Evolutionary conservation across 2,797 vertebrate species (phyloP).

Genomic region (Sebastes glaucus): DNA sequence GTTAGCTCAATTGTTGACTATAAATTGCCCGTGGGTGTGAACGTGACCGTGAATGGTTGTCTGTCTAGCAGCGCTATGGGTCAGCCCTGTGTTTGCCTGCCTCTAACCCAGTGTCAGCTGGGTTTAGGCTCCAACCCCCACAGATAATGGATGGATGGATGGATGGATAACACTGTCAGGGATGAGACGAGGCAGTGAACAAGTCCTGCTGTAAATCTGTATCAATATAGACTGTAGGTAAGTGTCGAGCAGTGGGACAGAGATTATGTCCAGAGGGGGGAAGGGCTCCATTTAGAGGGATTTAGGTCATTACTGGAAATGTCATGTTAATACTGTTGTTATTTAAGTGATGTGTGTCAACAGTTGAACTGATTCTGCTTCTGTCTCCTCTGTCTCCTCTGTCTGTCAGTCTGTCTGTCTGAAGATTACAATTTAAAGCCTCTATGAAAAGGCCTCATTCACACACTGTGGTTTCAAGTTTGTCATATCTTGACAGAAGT

Average conservation of each 20-base stretch:
- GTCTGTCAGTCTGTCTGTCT: neutral
- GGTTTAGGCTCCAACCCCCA: neutral
- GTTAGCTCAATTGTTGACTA: neutral
- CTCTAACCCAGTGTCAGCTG: neutral
- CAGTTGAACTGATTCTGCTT: conserved; percentile 4
- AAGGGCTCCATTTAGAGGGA: conserved; percentile 47
- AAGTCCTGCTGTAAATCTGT: neutral
- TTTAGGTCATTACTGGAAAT: conserved; percentile 59
- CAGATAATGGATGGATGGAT: neutral
- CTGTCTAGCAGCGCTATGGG: too few species aligned
- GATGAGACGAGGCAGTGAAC: neutral
- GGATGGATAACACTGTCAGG: neutral
- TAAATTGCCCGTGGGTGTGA: neutral
- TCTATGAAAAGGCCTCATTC: neutral
- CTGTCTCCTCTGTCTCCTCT: neutral
- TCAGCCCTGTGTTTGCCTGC: neutral
- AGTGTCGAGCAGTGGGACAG: conserved; percentile 10
- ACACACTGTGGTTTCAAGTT: neutral
- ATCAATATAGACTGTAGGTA: neutral
- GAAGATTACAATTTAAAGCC: neutral
- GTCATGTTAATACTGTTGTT: conserved; percentile 51
- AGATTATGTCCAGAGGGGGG: conserved; percentile 51
- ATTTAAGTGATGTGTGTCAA: conserved; percentile 38
- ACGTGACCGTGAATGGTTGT: neutral
- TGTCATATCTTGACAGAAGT: neutral